Conservation (phyloP, 2,113 vertebrate species). For the Leucoraja erinaceus region DNA sequence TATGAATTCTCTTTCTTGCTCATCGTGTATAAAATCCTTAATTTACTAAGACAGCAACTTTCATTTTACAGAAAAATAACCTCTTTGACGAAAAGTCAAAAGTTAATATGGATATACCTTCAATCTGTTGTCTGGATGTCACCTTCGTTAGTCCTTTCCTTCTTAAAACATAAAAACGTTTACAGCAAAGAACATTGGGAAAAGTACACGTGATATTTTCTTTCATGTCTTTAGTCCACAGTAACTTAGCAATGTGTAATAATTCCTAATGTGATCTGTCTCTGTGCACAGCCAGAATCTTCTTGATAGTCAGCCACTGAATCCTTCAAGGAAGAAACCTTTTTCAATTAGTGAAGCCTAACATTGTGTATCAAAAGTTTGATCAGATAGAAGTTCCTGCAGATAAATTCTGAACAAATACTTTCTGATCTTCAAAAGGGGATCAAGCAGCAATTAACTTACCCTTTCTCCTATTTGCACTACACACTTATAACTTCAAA, state of each 20-base stretch:
- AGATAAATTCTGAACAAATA: too few species aligned
- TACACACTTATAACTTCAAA: neutral
- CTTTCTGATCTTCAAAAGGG: too few species aligned
- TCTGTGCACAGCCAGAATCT: neutral
- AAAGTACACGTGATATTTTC: neutral
- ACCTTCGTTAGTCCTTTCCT: neutral
- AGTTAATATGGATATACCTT: too few species aligned
- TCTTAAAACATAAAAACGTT: neutral
- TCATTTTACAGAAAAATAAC: neutral
- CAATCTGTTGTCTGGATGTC: neutral
- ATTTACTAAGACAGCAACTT: neutral
- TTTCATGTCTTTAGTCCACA: neutral
- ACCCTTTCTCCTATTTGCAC: neutral
- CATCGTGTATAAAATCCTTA: neutral
- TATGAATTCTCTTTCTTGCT: slow-evolving; percentile 40
- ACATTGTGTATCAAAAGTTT: neutral
- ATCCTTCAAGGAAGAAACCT: neutral
- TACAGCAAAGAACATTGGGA: neutral
- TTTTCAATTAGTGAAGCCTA: neutral
- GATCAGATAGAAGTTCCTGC: too few species aligned
- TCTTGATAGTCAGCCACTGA: neutral
- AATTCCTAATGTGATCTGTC: neutral
- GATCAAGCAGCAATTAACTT: too few species aligned
- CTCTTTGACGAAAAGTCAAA: too few species aligned
- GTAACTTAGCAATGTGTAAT: neutral